These are phyloP conservation scores for Vidua macroura DNA, from an alignment of 2,113 vertebrate species.

Conservation along the genomic window DNA sequence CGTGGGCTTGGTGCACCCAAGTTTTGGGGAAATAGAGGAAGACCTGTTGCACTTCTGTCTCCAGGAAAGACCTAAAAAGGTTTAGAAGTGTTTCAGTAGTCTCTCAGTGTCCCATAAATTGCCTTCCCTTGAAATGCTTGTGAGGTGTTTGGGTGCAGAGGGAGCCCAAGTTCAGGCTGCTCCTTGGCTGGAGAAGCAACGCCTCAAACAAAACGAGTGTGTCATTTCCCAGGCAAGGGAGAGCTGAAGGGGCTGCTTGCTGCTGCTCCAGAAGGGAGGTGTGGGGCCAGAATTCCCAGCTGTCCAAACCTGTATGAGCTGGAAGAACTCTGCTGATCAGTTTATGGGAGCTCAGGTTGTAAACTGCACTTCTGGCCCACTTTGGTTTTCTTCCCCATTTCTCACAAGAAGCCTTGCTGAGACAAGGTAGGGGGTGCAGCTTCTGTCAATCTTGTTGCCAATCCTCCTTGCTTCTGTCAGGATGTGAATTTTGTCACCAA, in stretches of 20 bases:
- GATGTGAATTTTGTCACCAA: neutral
- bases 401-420: neutral
- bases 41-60: neutral
- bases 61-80: neutral
- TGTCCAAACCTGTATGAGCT: neutral
- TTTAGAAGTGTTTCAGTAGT: neutral
- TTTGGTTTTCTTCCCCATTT: neutral
- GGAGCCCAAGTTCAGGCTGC: neutral
- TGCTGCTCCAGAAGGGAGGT: neutral
- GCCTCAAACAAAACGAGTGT: neutral
- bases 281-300: neutral
- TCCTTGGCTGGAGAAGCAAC: neutral
- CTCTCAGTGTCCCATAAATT: neutral
- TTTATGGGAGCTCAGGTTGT: neutral
- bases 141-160: neutral
- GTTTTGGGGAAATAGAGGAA: neutral
- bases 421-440: neutral
- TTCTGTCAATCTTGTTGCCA: neutral
- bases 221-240: neutral
- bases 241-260: neutral
- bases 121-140: neutral
- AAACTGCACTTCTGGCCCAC: neutral
- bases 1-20: fast-evolving
- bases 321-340: neutral
- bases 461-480: neutral